Evolutionary conservation across 2,113 vertebrate species (phyloP), one percentile per base, ranked within the genome.

Genomic region (Cyprinodon variegatus): DNA sequence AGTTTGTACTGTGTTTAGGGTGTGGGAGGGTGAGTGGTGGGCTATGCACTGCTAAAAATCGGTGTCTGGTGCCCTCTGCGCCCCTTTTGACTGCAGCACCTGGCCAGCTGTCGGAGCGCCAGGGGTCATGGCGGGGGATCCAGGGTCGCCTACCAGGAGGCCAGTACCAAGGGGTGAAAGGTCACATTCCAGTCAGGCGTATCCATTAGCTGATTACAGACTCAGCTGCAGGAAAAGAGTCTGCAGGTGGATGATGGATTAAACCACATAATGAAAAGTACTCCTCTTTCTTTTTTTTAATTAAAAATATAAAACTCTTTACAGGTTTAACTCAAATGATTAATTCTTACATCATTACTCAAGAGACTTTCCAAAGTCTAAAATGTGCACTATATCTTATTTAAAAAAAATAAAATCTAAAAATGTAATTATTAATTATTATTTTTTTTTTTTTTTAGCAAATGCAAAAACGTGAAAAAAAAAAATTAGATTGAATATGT

Each of bases 151-250:
- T 63, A 48, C 78, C 78, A 76, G 87, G 85, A 84, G 90, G 86
- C 78, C 85, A 81, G 74, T 79, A 61, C 77, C 74, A 60, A 11
- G 62, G 48, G 86, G 88, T 89, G 76, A 91, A 70, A 90, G 90
- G 89, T 92, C 89, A 92, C 10, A 61, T 72, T 81, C 81, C 84
- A 92, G 89, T 85, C 85, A 83, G 76, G 84, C 86, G 36, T 87
- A 72, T 78, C 84, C 80, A 79, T 78, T 87, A 61, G 13, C 76
- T 88, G 79, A 94, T 92, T 90, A 81, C 89, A 72, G 89, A 89
- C 75, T 92, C 89, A 90, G 90, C 91, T 93, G 91, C 85, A 87
- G 43, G 68, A 89, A 63, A 84, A 86, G 46, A 84, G 64, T 53
- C 67, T 82, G 86, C 90, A 89, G 83, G 89, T 82, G 84, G 85